Evolutionary conservation across 1,140 invertebrate genomes (phyloP), one percentile per base, ranked within the genome.

Genomic region (Danaus plexippus): DNA sequence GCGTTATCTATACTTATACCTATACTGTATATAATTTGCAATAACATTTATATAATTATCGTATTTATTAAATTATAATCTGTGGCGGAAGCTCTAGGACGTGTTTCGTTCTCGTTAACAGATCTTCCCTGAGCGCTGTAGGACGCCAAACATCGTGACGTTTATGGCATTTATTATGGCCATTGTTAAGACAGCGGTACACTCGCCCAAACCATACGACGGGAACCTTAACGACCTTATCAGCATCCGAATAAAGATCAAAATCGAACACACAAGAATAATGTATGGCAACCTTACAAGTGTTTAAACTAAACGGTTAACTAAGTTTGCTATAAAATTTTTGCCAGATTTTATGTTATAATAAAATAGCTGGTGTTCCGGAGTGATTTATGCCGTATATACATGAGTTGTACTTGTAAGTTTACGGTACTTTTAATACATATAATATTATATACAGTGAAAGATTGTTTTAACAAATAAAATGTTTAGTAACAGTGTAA

Each of bases 81-180:
- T 80, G 60, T 74, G 75, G 42, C 45, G 47, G 53, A 68, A 64
- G 15, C 58, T 66, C 74, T 75, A 80, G 75, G 75, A 81, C 71
- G 70, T 72, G 74, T 79, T 75, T 75, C 57, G 63, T 78, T 75
- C 75, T 81, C 76, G 79, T 85, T 80, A 85, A 80, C 74, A 80
- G 77, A 78, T 80, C 76, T 74, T 69, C 71, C 75, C 70, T 64
- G 67, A 61, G 69, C 75, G 49, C 79, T 73, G 69, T 71, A 69
- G 77, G 79, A 81, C 73, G 69, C 77, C 80, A 71, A 82, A 79
- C 70, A 75, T 73, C 72, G 80, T 81, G 80, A 85, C 80, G 71
- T 80, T 82, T 85, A 85, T 77, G 70, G 72, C 72, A 73, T 77
- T 75, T 80, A 80, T 80, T 75, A 76, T 70, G 52, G 73, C 76